These are phyloP conservation scores for Drosophila equinoxialis DNA, from an alignment of 1,140 invertebrate species.

Conservation along the genomic window DNA sequence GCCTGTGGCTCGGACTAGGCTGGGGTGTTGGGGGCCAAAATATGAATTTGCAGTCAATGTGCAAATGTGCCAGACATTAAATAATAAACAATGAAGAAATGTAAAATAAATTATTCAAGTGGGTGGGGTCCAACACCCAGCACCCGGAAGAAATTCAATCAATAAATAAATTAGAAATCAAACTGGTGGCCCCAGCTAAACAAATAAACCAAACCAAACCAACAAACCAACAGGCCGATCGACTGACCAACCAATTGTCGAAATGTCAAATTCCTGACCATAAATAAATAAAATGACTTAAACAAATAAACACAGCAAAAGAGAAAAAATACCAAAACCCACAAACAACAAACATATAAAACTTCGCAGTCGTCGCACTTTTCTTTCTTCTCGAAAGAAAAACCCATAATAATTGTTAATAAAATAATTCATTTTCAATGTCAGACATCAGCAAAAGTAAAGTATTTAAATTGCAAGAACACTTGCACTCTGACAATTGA, in stretches of 20 bases:
- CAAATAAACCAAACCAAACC: slow-evolving; percentile 7
- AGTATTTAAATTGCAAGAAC: slow-evolving; percentile 52
- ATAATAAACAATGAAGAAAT: slow-evolving; percentile 32
- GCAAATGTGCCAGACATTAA: slow-evolving; percentile 13
- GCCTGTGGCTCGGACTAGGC: too few relatives aligned
- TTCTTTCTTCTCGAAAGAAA: background rate
- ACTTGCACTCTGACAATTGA: slow-evolving; percentile 64
- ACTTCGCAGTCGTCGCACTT: slow-evolving; percentile 39
- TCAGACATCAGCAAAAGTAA: slow-evolving; percentile 33
- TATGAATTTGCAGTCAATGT: background rate
- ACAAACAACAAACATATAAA: background rate
- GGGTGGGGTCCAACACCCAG: slow-evolving; percentile 43
- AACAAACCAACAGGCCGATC: slow-evolving; percentile 2
- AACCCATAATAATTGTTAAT: slow-evolving; percentile 42
- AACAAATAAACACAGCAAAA: slow-evolving; percentile 26
- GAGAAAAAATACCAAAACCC: background rate
- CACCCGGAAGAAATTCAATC: slow-evolving; percentile 53
- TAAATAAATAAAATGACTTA: slow-evolving; percentile 54
- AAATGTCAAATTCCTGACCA: slow-evolving; percentile 69
- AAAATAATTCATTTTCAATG: slow-evolving; percentile 65
- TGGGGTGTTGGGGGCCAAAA: background rate
- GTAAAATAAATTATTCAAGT: slow-evolving; percentile 31
- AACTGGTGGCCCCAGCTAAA: slow-evolving; percentile 23
- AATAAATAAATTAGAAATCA: slow-evolving; percentile 60
- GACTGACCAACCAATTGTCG: slow-evolving; percentile 59